Evolutionary conservation across 37 sponge, comb jelly and placozoan species (phyloP), one percentile per base, ranked within the genome.

Genomic region (Chondrosia reniformis): DNA sequence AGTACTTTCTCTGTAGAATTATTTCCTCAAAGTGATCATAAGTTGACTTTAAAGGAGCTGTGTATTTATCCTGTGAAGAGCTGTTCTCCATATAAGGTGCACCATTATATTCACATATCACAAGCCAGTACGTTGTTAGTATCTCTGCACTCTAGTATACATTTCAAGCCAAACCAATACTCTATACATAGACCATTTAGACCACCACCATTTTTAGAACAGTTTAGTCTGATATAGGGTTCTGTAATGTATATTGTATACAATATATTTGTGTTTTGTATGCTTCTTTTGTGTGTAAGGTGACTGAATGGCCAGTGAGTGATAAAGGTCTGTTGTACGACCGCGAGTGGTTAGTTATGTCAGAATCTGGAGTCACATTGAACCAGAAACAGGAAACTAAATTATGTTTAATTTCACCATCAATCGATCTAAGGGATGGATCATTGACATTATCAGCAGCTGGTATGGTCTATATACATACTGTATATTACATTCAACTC

Each of bases 41-140:
- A 40, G 57, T 25, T 82, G 37, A 3, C 31, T 22, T 55, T 91
- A 34, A 59, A 78, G 25, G 63, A 55, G 21, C 74, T 94, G 13
- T n/a, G 32, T 3, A 75, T 95, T 28, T 95, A 92, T 56, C 96
- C 96, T 31, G 67, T 95, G 62, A 95, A 95, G 84, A 87, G 94
- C 77, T 95, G 96, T 83, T 24, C 27, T 28, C 58, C 58, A 8
- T 56, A 28, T 28, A 56, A 56, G 58, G 58, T 56, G 27, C 58
- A 6, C 27, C n/a, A 4, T 24, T 56, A 56, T 6, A 6, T 56
- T 28, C 13, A 6, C 21, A 8, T 8, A 6, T 79, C 27, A 32
- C 28, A 77, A 21, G 67, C 17, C n/a, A 4, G 13, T 65, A 10
- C 5, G n/a, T n/a, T 34, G 58, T 56, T 24, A 28, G 7, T 56